Conservation (phyloP, 2,113 vertebrate species). For the Chaetodon auriga region DNA sequence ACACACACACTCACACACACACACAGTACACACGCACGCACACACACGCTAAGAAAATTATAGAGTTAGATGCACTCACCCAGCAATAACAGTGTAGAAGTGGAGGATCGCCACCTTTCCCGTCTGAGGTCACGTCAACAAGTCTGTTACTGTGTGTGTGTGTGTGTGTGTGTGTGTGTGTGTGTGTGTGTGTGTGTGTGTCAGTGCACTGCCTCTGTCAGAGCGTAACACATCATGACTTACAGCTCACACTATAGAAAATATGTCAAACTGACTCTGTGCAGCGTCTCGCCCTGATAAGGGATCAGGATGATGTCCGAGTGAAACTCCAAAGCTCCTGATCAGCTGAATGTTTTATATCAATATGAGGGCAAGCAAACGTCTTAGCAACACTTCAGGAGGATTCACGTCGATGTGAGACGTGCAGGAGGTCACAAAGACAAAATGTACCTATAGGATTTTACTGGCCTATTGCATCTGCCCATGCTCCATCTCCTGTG, state of each 20-base stretch:
- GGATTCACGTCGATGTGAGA: background rate
- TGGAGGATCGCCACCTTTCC: slow-evolving; percentile 25
- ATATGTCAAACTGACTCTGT: background rate
- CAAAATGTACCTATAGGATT: too few species aligned
- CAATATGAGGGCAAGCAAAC: too few species aligned
- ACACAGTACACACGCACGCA: background rate
- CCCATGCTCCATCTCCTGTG: too few species aligned
- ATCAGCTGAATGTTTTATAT: background rate
- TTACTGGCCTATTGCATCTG: background rate
- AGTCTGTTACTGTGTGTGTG: slow-evolving; percentile 7
- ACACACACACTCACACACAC: slow-evolving; percentile 6
- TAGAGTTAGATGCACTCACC: slow-evolving; percentile 29
- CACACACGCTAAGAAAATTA: slow-evolving; percentile 28
- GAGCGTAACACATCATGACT: slow-evolving; percentile 4
- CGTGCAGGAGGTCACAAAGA: background rate
- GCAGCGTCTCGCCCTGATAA: background rate
- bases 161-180: too few species aligned
- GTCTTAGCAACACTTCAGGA: background rate
- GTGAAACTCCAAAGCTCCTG: background rate
- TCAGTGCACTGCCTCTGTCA: slow-evolving; percentile 17
- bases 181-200: slow-evolving; percentile 3
- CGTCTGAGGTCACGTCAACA: slow-evolving; percentile 32
- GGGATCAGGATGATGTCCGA: background rate
- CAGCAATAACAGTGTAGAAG: slow-evolving; percentile 25
- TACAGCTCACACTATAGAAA: background rate